phyloP scores from a whole-genome alignment of 2,888 invertebrate genomes.

The Apamea anceps region DNA sequence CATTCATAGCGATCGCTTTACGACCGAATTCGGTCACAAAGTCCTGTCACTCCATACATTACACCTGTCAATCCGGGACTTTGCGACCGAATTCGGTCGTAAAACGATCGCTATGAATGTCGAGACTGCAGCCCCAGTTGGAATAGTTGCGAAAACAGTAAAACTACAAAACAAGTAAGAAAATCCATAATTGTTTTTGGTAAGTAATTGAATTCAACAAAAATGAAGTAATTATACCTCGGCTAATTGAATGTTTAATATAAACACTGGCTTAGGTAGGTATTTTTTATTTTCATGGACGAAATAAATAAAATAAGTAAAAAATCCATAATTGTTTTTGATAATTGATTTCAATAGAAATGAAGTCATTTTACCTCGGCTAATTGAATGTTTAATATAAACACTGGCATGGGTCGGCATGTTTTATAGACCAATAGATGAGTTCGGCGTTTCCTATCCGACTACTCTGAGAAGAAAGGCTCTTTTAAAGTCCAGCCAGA shows the following conservation, averaged over 20 bases:
- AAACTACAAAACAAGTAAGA: not conserved
- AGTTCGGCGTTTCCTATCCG: too few relatives aligned
- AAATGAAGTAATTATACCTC: conserved; percentile 26
- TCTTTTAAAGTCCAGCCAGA: too few relatives aligned
- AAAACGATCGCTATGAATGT: too few relatives aligned
- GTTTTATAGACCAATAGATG: not conserved
- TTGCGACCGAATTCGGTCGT: too few relatives aligned
- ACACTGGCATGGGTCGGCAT: conserved; percentile 3
- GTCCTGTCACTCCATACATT: too few relatives aligned
- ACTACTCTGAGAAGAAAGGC: too few relatives aligned
- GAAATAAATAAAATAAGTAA: not conserved
- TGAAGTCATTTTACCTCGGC: conserved; percentile 10
- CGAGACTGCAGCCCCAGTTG: too few relatives aligned
- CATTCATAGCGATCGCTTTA: too few relatives aligned
- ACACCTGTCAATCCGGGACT: too few relatives aligned
- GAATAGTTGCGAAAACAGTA: not conserved
- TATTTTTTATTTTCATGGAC: not conserved
- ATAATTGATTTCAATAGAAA: conserved; percentile 31
- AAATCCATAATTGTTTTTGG: not conserved
- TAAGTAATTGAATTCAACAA: conserved; percentile 21
- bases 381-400: conserved; percentile 11
- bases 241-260: conserved; percentile 2
- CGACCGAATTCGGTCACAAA: too few relatives aligned
- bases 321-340: not conserved
- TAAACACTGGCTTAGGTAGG: conserved; percentile 13